Evolutionary conservation across 2,797 vertebrate genomes (phyloP).

Genomic region (Coluber constrictor): DNA sequence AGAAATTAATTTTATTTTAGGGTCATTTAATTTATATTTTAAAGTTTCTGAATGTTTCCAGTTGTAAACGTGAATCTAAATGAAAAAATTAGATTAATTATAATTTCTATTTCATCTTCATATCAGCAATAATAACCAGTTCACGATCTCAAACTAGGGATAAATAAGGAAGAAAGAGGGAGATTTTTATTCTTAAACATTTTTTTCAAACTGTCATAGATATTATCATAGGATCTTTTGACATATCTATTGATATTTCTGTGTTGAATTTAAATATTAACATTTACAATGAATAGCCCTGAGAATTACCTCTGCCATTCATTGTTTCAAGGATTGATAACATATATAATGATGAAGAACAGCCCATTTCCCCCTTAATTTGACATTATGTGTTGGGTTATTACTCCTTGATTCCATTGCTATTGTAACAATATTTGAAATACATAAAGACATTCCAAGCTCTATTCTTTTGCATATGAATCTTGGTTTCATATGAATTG

Average conservation of each 20-base stretch:
- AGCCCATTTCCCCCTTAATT: background rate
- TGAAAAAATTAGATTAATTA: constrained; percentile 14
- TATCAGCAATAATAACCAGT: background rate
- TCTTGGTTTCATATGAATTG: background rate
- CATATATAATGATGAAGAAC: background rate
- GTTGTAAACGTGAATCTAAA: constrained; percentile 20
- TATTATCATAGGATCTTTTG: background rate
- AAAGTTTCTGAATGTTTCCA: constrained; percentile 32
- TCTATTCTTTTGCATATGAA: background rate
- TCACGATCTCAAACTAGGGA: background rate
- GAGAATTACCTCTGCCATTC: background rate
- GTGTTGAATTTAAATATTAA: background rate
- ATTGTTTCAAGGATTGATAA: background rate
- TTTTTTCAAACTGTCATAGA: background rate
- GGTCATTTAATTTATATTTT: constrained; percentile 26
- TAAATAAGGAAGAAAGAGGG: background rate
- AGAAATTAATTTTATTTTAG: constrained; percentile 47
- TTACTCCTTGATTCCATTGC: background rate
- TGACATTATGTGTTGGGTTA: background rate
- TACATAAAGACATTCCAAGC: background rate
- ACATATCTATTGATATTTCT: background rate
- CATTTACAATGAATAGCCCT: background rate
- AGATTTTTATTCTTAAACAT: background rate
- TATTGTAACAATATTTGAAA: background rate
- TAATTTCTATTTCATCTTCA: background rate